Base-by-base conservation (phyloP, 2,888 invertebrate species). In the Opisthograptis luteolata region DNA sequence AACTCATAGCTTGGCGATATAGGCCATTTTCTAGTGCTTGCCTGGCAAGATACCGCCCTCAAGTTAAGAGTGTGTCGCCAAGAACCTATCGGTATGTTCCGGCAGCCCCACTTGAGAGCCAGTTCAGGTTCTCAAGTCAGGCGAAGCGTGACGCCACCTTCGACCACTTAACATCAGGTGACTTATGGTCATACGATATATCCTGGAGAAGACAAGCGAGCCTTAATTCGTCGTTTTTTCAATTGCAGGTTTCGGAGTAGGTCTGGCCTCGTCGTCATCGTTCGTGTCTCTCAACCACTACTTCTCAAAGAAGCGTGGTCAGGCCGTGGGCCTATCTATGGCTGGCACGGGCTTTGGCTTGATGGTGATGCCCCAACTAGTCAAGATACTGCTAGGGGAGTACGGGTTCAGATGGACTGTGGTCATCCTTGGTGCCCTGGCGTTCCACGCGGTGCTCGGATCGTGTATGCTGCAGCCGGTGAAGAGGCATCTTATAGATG, bases 211-310 rank as follows among this genome's bases (percentile, higher is more conserved):
- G n/a, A 3, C 24, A 6, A 24, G 2, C n/a, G 24, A 2, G 8
- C n/a, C 1, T 2, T 25, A 25, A 25, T 1, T 3, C 7, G 3
- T 10, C n/a, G 2, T 22, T 24, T 32, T 25, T 13, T 22, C 15
- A 3, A 24, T 40, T 46, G 3, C 37, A 95, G 95, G 95, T 65
- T 92, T 96, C 62, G 96, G 96, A 17, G 94, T 95, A 44, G 96
- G 96, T 6, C 87, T 96, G 20, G 94, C 95, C 0, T 94, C 94
- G 9, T 93, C 96, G 8, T 94, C 95, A 8, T 94, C 95, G 0
- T 95, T 96, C 77, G 95, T 96, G 6, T 94, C 96, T 0, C 82
- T 96, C 1, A 96, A 95, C 79, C 94, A 95, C 69, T 96, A 94
- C 74, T 96, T 96, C 73, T 92, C 93, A 9, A 93, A 94, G 75